Conservation (phyloP, 2,113 vertebrate genomes). For the Ploceus nigricollis region DNA sequence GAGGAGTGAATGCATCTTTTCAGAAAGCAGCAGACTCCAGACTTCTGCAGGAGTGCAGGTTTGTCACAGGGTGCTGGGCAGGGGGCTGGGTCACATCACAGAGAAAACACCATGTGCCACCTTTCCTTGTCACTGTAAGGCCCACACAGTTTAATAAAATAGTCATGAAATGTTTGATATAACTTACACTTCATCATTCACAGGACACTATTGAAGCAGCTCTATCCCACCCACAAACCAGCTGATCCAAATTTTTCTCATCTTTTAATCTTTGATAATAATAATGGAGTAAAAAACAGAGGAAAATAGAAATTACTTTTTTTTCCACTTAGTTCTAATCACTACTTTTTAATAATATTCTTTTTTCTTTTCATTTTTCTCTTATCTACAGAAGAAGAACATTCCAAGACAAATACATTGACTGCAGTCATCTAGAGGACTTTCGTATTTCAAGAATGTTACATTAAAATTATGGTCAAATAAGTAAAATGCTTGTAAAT, state of each 20-base stretch:
- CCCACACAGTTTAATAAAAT: not conserved
- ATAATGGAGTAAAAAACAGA: not conserved
- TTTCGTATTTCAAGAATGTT: not conserved
- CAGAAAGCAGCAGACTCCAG: not conserved
- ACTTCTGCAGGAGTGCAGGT: not conserved
- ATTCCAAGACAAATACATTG: not conserved
- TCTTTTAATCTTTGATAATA: not conserved
- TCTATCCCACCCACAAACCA: not conserved
- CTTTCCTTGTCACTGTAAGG: not conserved
- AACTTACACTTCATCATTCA: not conserved
- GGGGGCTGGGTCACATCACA: not conserved
- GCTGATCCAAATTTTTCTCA: not conserved
- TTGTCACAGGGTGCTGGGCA: not conserved
- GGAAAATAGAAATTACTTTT: not conserved
- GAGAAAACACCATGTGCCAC: rapidly evolving
- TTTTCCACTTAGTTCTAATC: not conserved
- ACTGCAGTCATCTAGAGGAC: not conserved
- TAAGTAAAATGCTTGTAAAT: not conserved
- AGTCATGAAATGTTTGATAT: not conserved
- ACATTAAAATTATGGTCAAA: not conserved
- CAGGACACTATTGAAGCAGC: not conserved
- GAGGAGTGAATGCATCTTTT: not conserved
- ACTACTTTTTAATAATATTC: not conserved
- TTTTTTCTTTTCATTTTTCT: not conserved
- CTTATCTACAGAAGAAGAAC: not conserved